phyloP scores from a whole-genome alignment of 1,140 invertebrate genomes.

The Oscheius sp. region DNA sequence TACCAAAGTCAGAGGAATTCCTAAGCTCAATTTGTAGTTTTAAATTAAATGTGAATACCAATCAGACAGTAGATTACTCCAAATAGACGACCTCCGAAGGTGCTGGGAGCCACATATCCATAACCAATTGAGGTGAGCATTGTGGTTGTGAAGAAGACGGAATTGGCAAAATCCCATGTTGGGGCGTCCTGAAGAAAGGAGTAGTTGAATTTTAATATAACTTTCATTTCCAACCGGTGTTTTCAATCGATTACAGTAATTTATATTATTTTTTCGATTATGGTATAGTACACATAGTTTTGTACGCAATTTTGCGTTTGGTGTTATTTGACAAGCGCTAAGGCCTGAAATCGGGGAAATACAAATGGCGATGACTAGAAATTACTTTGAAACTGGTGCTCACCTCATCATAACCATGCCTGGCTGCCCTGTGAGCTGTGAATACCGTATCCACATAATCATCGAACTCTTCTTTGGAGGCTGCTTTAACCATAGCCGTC shows the following conservation, averaged over 20 bases:
- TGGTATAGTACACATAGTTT: too few species aligned
- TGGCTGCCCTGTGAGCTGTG: constrained; percentile 44
- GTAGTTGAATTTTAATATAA: neutral
- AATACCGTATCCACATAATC: constrained; percentile 56
- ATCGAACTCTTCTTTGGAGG: constrained; percentile 8
- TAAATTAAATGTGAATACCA: constrained; percentile 28
- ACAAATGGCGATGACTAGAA: neutral
- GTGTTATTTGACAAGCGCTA: too few species aligned
- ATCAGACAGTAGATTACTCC: constrained; percentile 60
- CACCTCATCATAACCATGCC: constrained; percentile 59
- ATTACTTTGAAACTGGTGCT: too few species aligned
- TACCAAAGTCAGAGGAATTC: constrained; percentile 58
- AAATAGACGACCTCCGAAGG: constrained; percentile 54
- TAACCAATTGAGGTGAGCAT: constrained; percentile 61
- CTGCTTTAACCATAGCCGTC: constrained; percentile 9
- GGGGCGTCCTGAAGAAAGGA: constrained; percentile 31
- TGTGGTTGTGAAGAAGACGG: constrained; percentile 59
- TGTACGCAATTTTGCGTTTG: too few species aligned
- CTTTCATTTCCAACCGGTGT: too few species aligned
- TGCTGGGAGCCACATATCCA: constrained; percentile 57
- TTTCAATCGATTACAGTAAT: too few species aligned
- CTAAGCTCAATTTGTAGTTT: constrained; percentile 32
- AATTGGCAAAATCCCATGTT: constrained; percentile 57
- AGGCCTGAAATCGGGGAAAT: too few species aligned
- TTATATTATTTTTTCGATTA: too few species aligned